These are phyloP conservation scores for Cyanoramphus novaezelandiae DNA, from an alignment of 2,113 vertebrate species.

Conservation along the genomic window DNA sequence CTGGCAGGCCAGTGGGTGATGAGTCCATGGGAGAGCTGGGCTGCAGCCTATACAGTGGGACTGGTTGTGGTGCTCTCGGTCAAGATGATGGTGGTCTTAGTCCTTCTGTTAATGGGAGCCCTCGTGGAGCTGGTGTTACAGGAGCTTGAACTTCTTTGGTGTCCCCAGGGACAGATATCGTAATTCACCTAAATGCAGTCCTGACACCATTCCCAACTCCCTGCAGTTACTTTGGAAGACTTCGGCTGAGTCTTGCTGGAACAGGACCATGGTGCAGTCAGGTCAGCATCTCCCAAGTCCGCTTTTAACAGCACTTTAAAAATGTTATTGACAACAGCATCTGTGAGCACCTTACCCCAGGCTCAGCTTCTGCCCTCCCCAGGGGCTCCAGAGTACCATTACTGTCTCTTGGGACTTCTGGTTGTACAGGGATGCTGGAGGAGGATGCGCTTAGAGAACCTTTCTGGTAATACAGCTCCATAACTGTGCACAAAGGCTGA, in stretches of 20 bases:
- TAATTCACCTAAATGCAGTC: background rate
- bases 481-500: background rate
- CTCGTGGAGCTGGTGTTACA: background rate
- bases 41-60: fast-evolving
- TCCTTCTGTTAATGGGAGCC: background rate
- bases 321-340: background rate
- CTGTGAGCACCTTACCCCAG: background rate
- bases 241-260: background rate
- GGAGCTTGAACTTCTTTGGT: too few relatives aligned
- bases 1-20: background rate
- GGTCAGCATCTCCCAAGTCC: background rate
- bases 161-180: background rate
- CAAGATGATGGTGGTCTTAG: background rate
- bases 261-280: background rate
- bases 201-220: background rate
- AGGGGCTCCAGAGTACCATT: background rate
- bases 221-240: background rate
- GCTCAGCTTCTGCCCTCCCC: background rate
- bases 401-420: background rate
- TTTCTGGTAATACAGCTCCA: background rate
- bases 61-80: fast-evolving
- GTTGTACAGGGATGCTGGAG: background rate
- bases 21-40: background rate
- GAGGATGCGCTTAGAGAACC: background rate
- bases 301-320: background rate